These are phyloP conservation scores for Budorcas taxicolor DNA, from an alignment of 2,113 vertebrate species.

Conservation along the genomic window DNA sequence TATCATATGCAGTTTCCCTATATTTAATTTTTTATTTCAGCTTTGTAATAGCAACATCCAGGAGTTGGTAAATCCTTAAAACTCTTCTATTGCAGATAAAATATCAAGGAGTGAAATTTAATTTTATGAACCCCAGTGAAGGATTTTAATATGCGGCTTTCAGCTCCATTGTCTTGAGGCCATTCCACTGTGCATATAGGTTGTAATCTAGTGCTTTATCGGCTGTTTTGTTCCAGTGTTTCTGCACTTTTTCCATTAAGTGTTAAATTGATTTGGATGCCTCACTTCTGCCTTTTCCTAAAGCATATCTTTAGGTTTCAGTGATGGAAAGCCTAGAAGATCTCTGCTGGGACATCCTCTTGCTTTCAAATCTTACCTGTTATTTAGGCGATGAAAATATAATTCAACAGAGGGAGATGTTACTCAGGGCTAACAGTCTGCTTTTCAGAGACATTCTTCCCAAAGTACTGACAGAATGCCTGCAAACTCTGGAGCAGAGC, in stretches of 20 bases:
- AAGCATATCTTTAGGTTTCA: slow-evolving; percentile 20
- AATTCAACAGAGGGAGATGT: not conserved
- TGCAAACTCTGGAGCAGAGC: slow-evolving; percentile 8
- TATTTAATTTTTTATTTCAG: not conserved
- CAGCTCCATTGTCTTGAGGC: slow-evolving; percentile 57
- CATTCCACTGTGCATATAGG: slow-evolving; percentile 9
- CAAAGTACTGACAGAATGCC: slow-evolving; percentile 14
- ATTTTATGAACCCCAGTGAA: slow-evolving; percentile 28
- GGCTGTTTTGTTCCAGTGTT: slow-evolving; percentile 25
- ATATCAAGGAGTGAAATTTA: slow-evolving; percentile 50
- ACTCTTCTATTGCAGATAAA: slow-evolving; percentile 42
- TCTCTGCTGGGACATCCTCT: slow-evolving; percentile 38
- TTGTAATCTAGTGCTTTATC: slow-evolving; percentile 20
- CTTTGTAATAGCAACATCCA: slow-evolving; percentile 49
- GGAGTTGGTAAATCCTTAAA: slow-evolving; percentile 4
- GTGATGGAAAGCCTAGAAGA: slow-evolving; percentile 29
- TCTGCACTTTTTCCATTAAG: slow-evolving; percentile 44
- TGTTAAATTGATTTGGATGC: slow-evolving; percentile 39
- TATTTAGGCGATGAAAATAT: slow-evolving; percentile 16
- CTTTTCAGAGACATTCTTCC: slow-evolving; percentile 26
- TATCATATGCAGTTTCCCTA: not conserved
- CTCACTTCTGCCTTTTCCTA: slow-evolving; percentile 22
- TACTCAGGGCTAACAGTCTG: not conserved
- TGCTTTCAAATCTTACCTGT: slow-evolving; percentile 25
- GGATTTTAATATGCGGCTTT: slow-evolving; percentile 56